Base-by-base conservation (phyloP, 2,888 invertebrate species). In the Endotricha flammealis region DNA sequence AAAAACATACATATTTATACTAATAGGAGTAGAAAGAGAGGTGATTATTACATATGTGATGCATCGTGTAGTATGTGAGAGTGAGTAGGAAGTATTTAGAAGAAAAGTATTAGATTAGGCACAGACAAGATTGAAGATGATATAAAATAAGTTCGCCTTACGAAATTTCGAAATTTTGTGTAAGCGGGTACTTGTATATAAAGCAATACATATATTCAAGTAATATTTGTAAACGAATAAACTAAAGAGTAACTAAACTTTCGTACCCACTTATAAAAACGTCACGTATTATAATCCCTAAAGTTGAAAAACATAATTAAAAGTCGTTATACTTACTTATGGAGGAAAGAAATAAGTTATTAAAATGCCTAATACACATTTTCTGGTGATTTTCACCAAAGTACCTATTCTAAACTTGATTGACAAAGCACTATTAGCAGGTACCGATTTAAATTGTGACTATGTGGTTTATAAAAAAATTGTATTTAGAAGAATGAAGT, bases 11-110 rank as follows among this genome's bases (percentile, higher is more conserved):
- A 51, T 68, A 64, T 59, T 48, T 53, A 50, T 50, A 55, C 48
- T 52, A 51, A 53, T 75, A 72, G 68, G 34, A 49, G 68, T 80
- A 78, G 77, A 59, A 55, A 55, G 50, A 58, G 64, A 61, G 62
- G 74, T 75, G 72, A 74, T 72, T 67, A 55, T 47, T 65, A 63
- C 52, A 61, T 57, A 70, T 75, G 73, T 77, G 74, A 77, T 77
- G 77, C 65, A 65, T 64, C 47, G 46, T 33, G 55, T 64, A 66
- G 64, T 38, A 45, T 38, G 68, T 67, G 64, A 53, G 50, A 57
- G 68, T 70, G 65, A 39, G 54, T 75, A 76, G 65, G 48, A 41
- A 57, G 47, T 50, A 53, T 46, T 48, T 47, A 53, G 47, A 46
- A 35, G 50, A 46, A 39, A 46, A 41, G 41, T 46, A 50, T 42